These are phyloP conservation scores for Megaceryle maxima DNA, from an alignment of 2,113 vertebrate species.

Conservation along the genomic window DNA sequence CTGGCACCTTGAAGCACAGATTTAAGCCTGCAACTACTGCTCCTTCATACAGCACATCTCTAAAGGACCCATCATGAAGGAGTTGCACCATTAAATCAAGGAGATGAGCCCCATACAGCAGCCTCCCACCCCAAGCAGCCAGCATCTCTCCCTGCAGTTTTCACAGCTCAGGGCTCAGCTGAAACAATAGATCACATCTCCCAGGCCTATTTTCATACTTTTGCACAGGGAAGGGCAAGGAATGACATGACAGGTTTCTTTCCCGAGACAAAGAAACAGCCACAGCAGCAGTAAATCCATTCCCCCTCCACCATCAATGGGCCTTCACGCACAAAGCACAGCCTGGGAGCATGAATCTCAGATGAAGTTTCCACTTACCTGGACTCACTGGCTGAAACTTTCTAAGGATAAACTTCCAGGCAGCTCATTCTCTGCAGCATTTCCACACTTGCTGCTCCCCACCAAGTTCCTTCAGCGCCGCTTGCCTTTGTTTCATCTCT, in stretches of 20 bases:
- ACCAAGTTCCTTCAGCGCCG: rapidly evolving
- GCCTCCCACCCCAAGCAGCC: background rate
- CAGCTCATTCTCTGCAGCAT: background rate
- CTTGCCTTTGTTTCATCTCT: background rate
- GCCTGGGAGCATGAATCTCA: rapidly evolving
- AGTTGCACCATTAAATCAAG: rapidly evolving
- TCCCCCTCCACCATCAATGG: background rate
- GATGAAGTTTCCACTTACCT: background rate
- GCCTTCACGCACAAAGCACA: background rate
- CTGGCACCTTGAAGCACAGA: background rate
- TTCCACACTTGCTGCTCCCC: background rate
- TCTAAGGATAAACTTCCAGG: background rate
- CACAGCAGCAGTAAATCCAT: background rate
- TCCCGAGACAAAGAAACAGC: background rate
- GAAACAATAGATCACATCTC: background rate
- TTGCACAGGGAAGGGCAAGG: background rate
- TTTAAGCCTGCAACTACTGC: background rate
- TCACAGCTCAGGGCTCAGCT: background rate
- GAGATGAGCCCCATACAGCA: background rate
- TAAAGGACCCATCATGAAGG: rapidly evolving
- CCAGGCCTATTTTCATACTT: background rate
- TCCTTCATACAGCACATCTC: background rate
- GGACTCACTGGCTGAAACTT: background rate
- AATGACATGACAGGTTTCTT: background rate
- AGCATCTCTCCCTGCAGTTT: background rate